These are phyloP conservation scores for Amphiprion ocellaris DNA, from an alignment of 2,113 vertebrate species.

Conservation along the genomic window DNA sequence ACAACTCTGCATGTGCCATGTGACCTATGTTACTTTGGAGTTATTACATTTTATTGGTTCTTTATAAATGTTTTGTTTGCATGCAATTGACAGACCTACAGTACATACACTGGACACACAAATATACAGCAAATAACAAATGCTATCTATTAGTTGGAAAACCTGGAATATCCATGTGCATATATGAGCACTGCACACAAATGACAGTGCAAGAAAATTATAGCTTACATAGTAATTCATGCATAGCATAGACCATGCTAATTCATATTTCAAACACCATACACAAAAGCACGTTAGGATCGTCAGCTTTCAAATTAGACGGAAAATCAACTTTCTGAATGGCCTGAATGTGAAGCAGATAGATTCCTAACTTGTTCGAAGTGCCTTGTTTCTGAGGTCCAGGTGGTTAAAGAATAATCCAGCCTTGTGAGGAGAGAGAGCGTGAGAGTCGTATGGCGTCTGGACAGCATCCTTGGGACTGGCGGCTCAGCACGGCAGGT, in stretches of 20 bases:
- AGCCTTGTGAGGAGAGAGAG: conserved; percentile 42
- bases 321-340: background rate
- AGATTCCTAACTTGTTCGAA: conserved; percentile 6
- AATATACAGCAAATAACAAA: background rate
- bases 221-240: too few relatives aligned
- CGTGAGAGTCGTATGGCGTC: conserved; percentile 37
- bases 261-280: too few relatives aligned
- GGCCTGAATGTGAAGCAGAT: background rate
- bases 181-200: background rate
- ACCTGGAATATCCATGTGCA: background rate
- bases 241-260: too few relatives aligned
- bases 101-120: background rate
- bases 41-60: too few relatives aligned
- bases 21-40: too few relatives aligned
- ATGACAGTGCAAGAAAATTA: too few relatives aligned
- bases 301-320: background rate
- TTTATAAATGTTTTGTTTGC: too few relatives aligned
- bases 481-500: conserved; percentile 57
- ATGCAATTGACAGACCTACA: background rate
- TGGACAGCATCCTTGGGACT: conserved; percentile 52
- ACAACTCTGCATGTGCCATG: background rate
- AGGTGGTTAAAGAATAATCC: conserved; percentile 69
- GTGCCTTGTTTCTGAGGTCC: conserved; percentile 24
- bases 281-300: too few relatives aligned
- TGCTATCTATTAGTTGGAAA: background rate